These are phyloP conservation scores for Drosophila asahinai DNA, from an alignment of 1,140 invertebrate genomes.

Conservation along the genomic window DNA sequence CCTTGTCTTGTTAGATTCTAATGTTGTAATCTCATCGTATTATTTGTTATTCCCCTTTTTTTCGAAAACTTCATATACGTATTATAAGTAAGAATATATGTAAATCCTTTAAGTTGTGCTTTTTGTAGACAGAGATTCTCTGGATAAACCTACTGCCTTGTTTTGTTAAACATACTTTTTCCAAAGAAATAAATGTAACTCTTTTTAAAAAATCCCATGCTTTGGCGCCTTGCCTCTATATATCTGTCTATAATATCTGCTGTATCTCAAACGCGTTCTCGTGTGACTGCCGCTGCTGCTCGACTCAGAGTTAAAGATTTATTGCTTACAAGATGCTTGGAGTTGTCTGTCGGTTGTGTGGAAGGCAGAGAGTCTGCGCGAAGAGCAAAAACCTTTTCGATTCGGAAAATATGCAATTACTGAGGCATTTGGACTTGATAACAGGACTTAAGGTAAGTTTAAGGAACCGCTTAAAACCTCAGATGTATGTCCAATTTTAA, in stretches of 20 bases:
- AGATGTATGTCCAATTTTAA: background rate
- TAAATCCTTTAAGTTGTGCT: background rate
- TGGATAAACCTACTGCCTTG: background rate
- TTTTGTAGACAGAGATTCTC: background rate
- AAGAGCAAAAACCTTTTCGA: slow-evolving; percentile 54
- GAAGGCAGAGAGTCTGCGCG: slow-evolving; percentile 38
- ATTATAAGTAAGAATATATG: background rate
- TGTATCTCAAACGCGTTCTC: background rate
- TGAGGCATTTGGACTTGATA: slow-evolving; percentile 48
- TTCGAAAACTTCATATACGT: background rate
- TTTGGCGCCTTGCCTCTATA: background rate
- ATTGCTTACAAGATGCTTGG: slow-evolving; percentile 33
- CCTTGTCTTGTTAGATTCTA: background rate
- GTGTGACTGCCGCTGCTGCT: slow-evolving; percentile 41
- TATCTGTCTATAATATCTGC: no score
- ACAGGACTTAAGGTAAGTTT: slow-evolving; percentile 50
- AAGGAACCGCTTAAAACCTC: background rate
- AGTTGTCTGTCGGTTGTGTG: slow-evolving; percentile 56
- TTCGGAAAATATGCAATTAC: slow-evolving; percentile 31
- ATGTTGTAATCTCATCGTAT: background rate
- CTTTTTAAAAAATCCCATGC: background rate
- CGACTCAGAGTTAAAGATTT: background rate
- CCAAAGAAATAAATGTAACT: slow-evolving; percentile 1
- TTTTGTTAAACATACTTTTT: background rate
- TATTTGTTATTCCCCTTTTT: background rate